A percentile compares a stretch with the other conserved stretches of the same genome.
These are phyloP conservation scores for Lasius fuliginosus DNA, from an alignment of 2,888 invertebrate genomes.

Conservation along the genomic window DNA sequence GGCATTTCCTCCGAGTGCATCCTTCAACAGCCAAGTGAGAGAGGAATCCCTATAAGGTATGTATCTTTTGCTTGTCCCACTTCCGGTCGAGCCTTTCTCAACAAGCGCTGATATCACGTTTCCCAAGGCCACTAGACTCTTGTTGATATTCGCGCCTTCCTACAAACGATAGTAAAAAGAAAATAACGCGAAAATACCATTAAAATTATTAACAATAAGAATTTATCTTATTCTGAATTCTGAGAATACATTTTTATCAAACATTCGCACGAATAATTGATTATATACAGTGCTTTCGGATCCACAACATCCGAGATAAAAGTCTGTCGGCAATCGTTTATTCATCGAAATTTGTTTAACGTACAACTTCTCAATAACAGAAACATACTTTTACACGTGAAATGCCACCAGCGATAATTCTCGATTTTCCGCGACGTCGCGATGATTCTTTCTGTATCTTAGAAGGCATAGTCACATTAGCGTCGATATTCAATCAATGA, in stretches of 20 bases:
- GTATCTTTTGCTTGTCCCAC: slow-evolving; percentile 87
- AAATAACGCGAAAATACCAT: neutral
- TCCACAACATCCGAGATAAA: neutral
- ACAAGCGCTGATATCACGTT: slow-evolving; percentile 93
- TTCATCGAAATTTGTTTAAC: neutral
- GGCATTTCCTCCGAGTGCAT: slow-evolving; percentile 93
- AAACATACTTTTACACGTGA: slow-evolving; percentile 37
- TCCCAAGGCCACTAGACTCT: slow-evolving; percentile 93
- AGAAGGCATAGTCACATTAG: slow-evolving; percentile 27
- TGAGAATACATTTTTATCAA: neutral
- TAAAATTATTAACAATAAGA: neutral
- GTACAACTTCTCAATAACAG: neutral
- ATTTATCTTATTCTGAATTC: neutral
- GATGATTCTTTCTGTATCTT: slow-evolving; percentile 13
- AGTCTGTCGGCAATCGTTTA: neutral
- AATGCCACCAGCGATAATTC: slow-evolving; percentile 12
- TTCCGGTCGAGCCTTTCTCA: slow-evolving; percentile 81
- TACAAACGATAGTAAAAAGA: slow-evolving; percentile 62
- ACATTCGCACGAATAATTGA: neutral
- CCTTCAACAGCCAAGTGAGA: slow-evolving; percentile 93
- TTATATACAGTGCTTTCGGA: neutral
- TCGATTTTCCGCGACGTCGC: slow-evolving; percentile 1
- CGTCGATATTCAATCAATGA: neutral
- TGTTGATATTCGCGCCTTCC: slow-evolving; percentile 91
- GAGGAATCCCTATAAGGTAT: slow-evolving; percentile 94